phyloP scores from a whole-genome alignment of 2,888 invertebrate species.

The Idaea aversata region DNA sequence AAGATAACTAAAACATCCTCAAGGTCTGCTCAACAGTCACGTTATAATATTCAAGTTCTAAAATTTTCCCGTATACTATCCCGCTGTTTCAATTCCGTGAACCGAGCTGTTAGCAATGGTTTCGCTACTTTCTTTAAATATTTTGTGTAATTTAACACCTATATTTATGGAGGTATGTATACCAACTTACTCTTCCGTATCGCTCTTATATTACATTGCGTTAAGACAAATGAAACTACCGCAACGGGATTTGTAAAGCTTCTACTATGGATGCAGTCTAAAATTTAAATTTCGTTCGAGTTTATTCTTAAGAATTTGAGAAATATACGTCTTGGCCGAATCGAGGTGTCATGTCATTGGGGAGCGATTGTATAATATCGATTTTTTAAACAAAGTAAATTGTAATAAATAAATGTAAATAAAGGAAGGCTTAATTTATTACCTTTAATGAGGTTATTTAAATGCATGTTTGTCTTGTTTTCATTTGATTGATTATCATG shows the following conservation, averaged over 20 bases:
- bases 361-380: too few relatives aligned
- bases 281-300: neutral
- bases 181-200: conserved; percentile 31
- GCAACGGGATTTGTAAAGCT: conserved; percentile 34
- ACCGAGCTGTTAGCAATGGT: neutral
- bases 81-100: neutral
- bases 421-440: too few relatives aligned
- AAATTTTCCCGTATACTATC: neutral
- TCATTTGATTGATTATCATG: neutral
- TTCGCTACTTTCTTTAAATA: conserved; percentile 7
- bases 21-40: too few relatives aligned
- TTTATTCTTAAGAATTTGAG: too few relatives aligned
- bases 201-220: conserved; percentile 25
- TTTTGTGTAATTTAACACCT: conserved; percentile 1
- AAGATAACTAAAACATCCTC: too few relatives aligned
- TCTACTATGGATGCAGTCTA: conserved; percentile 34
- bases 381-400: too few relatives aligned
- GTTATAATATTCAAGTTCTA: too few relatives aligned
- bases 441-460: neutral
- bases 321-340: too few relatives aligned
- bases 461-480: neutral
- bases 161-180: neutral
- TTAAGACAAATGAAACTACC: conserved; percentile 39
- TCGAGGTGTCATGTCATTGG: too few relatives aligned
- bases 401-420: too few relatives aligned